phyloP scores from a whole-genome alignment of 2,113 vertebrate genomes.

The Tor tambroides region DNA sequence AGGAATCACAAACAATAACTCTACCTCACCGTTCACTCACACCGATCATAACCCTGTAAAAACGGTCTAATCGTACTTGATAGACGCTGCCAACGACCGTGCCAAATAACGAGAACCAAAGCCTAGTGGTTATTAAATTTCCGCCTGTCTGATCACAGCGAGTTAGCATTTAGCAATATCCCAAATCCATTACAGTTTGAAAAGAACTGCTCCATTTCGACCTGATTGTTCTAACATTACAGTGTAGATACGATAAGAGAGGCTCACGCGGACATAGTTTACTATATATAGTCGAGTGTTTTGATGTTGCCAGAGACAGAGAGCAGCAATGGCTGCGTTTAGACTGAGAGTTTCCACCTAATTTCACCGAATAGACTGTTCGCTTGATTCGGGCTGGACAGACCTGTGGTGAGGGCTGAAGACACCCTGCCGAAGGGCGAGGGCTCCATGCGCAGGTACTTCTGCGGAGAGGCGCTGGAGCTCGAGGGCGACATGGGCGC shows the following conservation, averaged over 20 bases:
- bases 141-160: background rate
- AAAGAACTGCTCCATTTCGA: background rate
- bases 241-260: background rate
- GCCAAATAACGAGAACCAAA: background rate
- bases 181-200: too few relatives aligned
- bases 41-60: background rate
- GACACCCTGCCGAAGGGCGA: constrained; percentile 94
- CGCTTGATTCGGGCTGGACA: too few relatives aligned
- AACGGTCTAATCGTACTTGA: too few relatives aligned
- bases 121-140: too few relatives aligned
- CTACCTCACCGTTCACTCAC: background rate
- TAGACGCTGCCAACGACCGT: too few relatives aligned
- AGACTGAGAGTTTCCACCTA: too few relatives aligned
- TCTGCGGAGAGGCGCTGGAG: constrained; percentile 86
- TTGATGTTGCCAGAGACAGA: too few relatives aligned
- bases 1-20: too few relatives aligned
- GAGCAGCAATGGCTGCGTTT: too few relatives aligned
- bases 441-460: constrained; percentile 93
- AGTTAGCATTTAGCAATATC: background rate
- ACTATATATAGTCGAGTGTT: too few relatives aligned
- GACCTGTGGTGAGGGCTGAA: constrained; percentile 87
- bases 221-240: background rate
- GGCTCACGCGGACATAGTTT: too few relatives aligned
- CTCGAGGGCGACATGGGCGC: constrained; percentile 83
- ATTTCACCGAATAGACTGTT: too few relatives aligned